Percentiles rank a stretch among this genome's conserved stretches.
phyloP scores from a whole-genome alignment of 1,140 invertebrate species.

The Danaus melanippus region DNA sequence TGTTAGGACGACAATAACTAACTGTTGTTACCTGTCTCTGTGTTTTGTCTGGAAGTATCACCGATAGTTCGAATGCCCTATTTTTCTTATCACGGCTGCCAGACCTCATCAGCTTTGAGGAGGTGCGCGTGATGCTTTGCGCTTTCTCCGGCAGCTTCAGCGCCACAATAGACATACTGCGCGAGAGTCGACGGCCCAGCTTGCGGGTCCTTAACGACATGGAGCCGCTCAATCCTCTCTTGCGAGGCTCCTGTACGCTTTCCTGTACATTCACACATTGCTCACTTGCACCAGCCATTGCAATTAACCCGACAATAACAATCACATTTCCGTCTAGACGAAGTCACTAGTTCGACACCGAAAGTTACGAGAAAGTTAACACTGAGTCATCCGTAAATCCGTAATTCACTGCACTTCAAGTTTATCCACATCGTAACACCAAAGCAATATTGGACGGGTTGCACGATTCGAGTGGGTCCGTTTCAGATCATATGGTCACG shows the following conservation, averaged over 20 bases:
- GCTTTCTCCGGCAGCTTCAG: constrained; percentile 69
- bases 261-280: constrained; percentile 43
- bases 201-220: constrained; percentile 67
- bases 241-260: constrained; percentile 34
- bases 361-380: constrained; percentile 39
- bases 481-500: constrained; percentile 58
- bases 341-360: constrained; percentile 38
- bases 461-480: constrained; percentile 34
- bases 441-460: constrained; percentile 41
- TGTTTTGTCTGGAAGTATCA: constrained; percentile 73
- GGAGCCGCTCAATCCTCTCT: constrained; percentile 54
- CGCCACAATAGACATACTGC: constrained; percentile 72
- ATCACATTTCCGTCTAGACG: constrained; percentile 50
- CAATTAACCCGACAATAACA: constrained; percentile 47
- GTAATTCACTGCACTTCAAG: constrained; percentile 41
- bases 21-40: constrained; percentile 67
- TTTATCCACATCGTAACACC: constrained; percentile 52
- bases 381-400: constrained; percentile 44
- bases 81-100: constrained; percentile 54
- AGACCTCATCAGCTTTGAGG: constrained; percentile 50
- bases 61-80: constrained; percentile 66
- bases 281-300: constrained; percentile 59
- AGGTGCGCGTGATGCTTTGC: constrained; percentile 56
- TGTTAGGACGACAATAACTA: too few species aligned
- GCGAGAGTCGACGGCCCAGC: constrained; percentile 68